Percentiles rank a stretch among this genome's conserved stretches.
Evolutionary conservation across 2,797 vertebrate genomes (phyloP).

Genomic region (Alosa sapidissima): DNA sequence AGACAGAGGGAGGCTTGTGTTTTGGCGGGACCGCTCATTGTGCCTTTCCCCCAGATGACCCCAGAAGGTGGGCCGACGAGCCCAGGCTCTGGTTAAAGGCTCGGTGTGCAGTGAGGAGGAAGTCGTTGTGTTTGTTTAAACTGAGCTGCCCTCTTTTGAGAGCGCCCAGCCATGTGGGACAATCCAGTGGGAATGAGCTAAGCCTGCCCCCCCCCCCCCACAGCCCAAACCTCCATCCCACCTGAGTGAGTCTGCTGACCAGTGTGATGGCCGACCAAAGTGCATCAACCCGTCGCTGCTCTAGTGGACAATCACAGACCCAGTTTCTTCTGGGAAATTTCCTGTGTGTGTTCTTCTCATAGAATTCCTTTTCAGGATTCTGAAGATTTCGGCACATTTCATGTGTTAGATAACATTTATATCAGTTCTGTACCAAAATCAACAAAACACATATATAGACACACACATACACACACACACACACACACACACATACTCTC

Average conservation of each 20-base stretch:
- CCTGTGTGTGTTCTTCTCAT: too few species aligned
- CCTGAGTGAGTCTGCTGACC: background rate
- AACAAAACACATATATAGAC: too few species aligned
- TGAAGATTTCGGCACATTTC: background rate
- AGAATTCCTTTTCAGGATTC: too few species aligned
- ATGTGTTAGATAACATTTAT: background rate
- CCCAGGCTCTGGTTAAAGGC: constrained; percentile 65
- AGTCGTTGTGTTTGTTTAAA: constrained; percentile 72
- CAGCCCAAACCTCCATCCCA: background rate
- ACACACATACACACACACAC: too few species aligned
- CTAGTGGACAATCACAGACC: constrained; percentile 4
- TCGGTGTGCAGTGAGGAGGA: constrained; percentile 71
- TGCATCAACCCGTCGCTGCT: background rate
- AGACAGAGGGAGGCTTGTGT: constrained; percentile 28
- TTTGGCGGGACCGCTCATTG: constrained; percentile 39
- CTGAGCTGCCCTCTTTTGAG: constrained; percentile 64
- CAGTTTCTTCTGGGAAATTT: too few species aligned
- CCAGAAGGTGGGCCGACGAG: constrained; percentile 53
- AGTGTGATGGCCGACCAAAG: background rate
- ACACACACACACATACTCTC: too few species aligned
- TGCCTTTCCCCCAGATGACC: constrained; percentile 50
- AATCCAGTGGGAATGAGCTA: constrained; percentile 52
- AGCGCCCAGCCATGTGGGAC: constrained; percentile 47
- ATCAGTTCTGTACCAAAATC: too few species aligned
- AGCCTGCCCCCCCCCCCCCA: background rate